Percentiles rank a stretch among this genome's conserved stretches.
Conservation (phyloP, 2,797 vertebrate genomes). For the Gymnodraco acuticeps region DNA sequence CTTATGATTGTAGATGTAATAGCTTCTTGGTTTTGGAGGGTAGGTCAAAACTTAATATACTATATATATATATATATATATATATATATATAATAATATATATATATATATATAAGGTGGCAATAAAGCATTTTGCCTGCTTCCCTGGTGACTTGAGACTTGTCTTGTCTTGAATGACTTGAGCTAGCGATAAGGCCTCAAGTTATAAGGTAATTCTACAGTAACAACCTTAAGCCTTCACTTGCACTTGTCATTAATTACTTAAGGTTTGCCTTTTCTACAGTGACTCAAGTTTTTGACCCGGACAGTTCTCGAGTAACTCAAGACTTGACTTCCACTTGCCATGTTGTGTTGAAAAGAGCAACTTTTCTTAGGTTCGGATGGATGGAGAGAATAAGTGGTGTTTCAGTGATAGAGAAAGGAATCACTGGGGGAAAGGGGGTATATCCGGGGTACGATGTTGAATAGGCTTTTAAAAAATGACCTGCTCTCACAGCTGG, state of each 20-base stretch:
- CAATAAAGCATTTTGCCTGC: neutral
- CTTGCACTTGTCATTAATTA: neutral
- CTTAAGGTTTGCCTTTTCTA: neutral
- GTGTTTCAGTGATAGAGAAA: constrained; percentile 8
- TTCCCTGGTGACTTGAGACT: neutral
- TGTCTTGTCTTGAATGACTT: constrained; percentile 2
- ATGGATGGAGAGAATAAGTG: constrained; percentile 4
- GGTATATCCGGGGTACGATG: neutral
- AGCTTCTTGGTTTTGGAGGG: neutral
- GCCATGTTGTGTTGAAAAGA: neutral
- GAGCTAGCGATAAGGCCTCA: neutral
- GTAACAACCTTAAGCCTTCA: neutral
- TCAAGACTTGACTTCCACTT: neutral
- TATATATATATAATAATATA: constrained; percentile 3
- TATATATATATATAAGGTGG: neutral
- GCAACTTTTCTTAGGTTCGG: constrained; percentile 29
- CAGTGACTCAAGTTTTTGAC: neutral
- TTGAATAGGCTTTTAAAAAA: constrained; percentile 5
- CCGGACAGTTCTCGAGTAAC: neutral
- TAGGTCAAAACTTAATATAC: neutral
- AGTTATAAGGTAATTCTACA: neutral
- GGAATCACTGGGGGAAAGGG: neutral
- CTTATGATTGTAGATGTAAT: neutral
- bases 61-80: no score
- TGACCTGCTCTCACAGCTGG: neutral